These are phyloP conservation scores for Sorex fumeus DNA, from an alignment of 2,113 vertebrate genomes.

Conservation along the genomic window DNA sequence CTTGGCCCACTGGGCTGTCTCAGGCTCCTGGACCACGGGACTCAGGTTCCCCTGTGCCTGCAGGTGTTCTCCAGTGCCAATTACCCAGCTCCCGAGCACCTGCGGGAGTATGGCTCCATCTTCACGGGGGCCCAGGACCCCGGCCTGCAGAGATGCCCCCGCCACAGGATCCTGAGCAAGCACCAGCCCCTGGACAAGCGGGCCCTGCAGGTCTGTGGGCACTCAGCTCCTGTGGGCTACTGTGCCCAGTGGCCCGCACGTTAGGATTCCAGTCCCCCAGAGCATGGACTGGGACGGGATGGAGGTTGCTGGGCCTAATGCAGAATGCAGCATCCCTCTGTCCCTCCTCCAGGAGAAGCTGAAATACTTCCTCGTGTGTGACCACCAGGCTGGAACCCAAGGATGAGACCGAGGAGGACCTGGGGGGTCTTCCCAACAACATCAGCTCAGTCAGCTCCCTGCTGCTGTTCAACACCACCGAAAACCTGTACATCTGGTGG, in stretches of 20 bases:
- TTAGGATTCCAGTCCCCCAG: no score
- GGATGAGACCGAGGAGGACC: constrained; percentile 95
- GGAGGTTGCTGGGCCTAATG: no score
- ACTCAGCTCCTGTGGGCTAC: no score
- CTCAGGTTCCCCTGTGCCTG: not conserved
- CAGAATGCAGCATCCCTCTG: no score
- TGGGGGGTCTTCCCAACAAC: constrained; percentile 96
- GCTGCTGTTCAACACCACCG: constrained; percentile 97
- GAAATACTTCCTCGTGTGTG: constrained; percentile 93
- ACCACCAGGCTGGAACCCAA: constrained; percentile 93
- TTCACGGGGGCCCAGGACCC: constrained; percentile 93
- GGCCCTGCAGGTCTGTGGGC: no score
- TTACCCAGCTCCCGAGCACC: constrained; percentile 96
- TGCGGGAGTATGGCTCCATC: constrained; percentile 95
- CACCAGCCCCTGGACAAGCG: no score
- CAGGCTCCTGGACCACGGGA: not conserved
- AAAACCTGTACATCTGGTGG: constrained; percentile 92
- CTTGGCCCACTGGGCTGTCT: no score
- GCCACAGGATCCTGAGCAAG: no score
- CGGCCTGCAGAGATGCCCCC: constrained; percentile 89
- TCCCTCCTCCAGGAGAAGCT: no score
- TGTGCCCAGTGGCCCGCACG: no score
- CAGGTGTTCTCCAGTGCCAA: constrained; percentile 99
- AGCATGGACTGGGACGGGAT: no score
- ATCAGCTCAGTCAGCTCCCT: constrained; percentile 97